These are phyloP conservation scores for Protomyctophum bolini DNA, from an alignment of 2,113 vertebrate species.

Conservation along the genomic window DNA sequence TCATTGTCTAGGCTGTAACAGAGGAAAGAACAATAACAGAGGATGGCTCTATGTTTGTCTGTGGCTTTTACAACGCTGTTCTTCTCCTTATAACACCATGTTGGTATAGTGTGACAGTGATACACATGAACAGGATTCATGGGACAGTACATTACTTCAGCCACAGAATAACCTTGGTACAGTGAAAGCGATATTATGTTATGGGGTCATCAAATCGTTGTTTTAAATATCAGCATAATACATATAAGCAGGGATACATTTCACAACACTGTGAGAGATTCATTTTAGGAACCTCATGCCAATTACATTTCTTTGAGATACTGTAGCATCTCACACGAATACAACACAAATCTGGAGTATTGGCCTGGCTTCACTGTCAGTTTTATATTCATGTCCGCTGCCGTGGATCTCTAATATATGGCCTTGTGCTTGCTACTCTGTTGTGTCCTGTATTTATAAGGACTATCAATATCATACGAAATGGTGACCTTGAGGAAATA, in stretches of 20 bases:
- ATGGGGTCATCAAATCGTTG: background rate
- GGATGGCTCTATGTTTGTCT: background rate
- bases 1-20: background rate
- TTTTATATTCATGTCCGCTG: slow-evolving; percentile 53
- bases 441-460: slow-evolving; percentile 25
- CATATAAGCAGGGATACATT: background rate
- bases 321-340: slow-evolving; percentile 18
- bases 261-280: background rate
- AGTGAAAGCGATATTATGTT: slow-evolving; percentile 20
- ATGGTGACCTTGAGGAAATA: slow-evolving; percentile 22
- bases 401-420: slow-evolving; percentile 30
- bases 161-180: slow-evolving; percentile 35
- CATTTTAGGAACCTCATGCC: background rate
- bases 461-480: slow-evolving; percentile 27
- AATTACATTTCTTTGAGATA: background rate
- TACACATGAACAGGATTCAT: too few relatives aligned
- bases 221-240: slow-evolving; percentile 1
- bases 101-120: background rate
- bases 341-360: slow-evolving; percentile 13
- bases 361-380: slow-evolving; percentile 42
- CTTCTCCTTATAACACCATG: too few relatives aligned
- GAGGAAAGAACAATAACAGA: background rate
- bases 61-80: too few relatives aligned
- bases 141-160: slow-evolving; percentile 16
- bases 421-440: slow-evolving; percentile 5